phyloP scores from a whole-genome alignment of 2,797 vertebrate species.

The Sebastes steindachneri region DNA sequence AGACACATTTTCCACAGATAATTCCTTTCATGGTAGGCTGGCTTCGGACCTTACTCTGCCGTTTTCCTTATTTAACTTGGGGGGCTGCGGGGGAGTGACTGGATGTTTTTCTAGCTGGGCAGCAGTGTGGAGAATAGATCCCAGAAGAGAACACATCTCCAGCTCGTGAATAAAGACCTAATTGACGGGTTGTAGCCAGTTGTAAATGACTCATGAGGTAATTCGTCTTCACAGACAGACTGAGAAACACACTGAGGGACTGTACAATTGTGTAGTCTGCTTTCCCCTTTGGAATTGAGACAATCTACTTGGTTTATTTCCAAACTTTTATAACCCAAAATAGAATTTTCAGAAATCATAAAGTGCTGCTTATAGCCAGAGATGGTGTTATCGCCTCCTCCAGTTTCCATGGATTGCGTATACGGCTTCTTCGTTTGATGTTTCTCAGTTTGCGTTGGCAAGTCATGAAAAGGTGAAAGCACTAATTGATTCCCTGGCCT shows the following conservation, averaged over 20 bases:
- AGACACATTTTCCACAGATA: constrained; percentile 84
- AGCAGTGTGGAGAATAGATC: constrained; percentile 80
- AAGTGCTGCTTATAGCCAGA: constrained; percentile 1
- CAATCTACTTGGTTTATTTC: constrained; percentile 31
- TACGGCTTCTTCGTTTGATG: neutral
- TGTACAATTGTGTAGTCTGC: constrained; percentile 46
- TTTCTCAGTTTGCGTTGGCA: constrained; percentile 16
- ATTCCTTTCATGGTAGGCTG: constrained; percentile 81
- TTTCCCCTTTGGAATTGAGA: constrained; percentile 23
- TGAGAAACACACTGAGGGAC: constrained; percentile 44
- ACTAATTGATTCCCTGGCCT: constrained; percentile 25
- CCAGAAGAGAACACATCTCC: constrained; percentile 82
- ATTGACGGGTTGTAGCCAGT: constrained; percentile 77
- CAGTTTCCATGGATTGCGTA: neutral
- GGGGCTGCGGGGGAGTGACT: constrained; percentile 66
- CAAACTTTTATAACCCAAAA: constrained; percentile 15
- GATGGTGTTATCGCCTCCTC: constrained; percentile 1
- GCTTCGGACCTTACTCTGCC: constrained; percentile 69
- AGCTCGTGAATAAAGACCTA: constrained; percentile 80
- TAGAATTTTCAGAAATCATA: constrained; percentile 5
- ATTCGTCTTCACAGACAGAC: constrained; percentile 61
- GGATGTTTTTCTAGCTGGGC: constrained; percentile 83
- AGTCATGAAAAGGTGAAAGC: constrained; percentile 2
- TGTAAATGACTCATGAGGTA: constrained; percentile 81
- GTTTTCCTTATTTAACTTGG: constrained; percentile 81